Conservation (phyloP, 2,113 vertebrate species). For the Brienomyrus brachyistius region DNA sequence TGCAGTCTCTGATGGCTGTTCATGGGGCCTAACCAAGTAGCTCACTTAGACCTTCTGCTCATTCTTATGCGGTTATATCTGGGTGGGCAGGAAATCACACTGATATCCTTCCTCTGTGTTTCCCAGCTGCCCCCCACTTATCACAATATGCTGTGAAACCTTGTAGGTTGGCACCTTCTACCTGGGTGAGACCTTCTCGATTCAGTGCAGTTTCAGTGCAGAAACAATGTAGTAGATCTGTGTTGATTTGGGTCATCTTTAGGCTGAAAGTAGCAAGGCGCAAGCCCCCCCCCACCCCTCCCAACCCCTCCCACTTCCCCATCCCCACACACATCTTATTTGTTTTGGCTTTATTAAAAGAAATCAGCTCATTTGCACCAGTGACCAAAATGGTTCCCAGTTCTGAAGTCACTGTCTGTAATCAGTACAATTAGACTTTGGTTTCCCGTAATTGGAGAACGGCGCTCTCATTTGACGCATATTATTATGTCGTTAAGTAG, state of each 20-base stretch:
- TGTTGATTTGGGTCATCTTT: background rate
- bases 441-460: constrained; percentile 47
- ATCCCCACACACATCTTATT: background rate
- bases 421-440: constrained; percentile 50
- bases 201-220: background rate
- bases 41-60: background rate
- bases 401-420: constrained; percentile 39
- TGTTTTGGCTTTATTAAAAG: constrained; percentile 14
- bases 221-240: background rate
- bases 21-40: background rate
- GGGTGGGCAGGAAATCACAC: background rate
- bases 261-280: background rate
- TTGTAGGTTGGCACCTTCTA: background rate
- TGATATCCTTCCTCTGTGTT: background rate
- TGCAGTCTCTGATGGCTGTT: background rate
- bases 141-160: background rate
- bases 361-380: constrained; percentile 28
- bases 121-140: too few relatives aligned
- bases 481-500: constrained; percentile 64
- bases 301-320: background rate
- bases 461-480: constrained; percentile 52
- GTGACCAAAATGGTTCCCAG: constrained; percentile 58
- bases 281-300: background rate
- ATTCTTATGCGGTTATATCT: background rate
- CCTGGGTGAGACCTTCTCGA: background rate